Percentiles rank a stretch among this genome's conserved stretches.
Conservation (phyloP, 2,113 vertebrate genomes). For the Toxotes chatareus region DNA sequence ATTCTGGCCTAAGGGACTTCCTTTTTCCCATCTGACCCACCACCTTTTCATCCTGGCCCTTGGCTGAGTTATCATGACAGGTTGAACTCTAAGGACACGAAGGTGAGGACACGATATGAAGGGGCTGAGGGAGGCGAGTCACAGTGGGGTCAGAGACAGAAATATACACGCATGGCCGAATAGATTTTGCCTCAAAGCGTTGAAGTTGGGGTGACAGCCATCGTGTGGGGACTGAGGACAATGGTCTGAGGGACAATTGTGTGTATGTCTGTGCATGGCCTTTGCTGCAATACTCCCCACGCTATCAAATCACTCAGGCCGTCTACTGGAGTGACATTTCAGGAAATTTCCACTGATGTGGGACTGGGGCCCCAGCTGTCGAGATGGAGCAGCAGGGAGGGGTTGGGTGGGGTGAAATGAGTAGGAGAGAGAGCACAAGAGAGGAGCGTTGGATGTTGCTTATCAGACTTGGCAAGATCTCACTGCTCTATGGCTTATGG, state of each 20-base stretch:
- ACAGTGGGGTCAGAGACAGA: slow-evolving; percentile 42
- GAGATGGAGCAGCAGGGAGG: slow-evolving; percentile 46
- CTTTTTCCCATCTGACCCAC: slow-evolving; percentile 57
- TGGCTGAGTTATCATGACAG: slow-evolving; percentile 70
- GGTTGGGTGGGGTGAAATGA: slow-evolving; percentile 46
- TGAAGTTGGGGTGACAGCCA: slow-evolving; percentile 64
- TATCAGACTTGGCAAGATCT: slow-evolving; percentile 74
- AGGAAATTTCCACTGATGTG: slow-evolving; percentile 78
- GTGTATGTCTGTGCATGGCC: slow-evolving; percentile 35
- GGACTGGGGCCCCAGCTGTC: slow-evolving; percentile 73
- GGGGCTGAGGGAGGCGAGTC: slow-evolving; percentile 31
- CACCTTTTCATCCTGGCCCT: slow-evolving; percentile 72
- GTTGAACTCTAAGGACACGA: slow-evolving; percentile 57
- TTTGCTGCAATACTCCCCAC: slow-evolving; percentile 52
- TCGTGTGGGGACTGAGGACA: slow-evolving; percentile 55
- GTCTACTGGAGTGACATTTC: slow-evolving; percentile 75
- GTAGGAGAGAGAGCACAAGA: slow-evolving; percentile 16
- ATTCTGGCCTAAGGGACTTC: background rate
- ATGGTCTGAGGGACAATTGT: slow-evolving; percentile 47
- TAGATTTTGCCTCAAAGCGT: slow-evolving; percentile 52
- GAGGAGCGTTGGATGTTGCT: slow-evolving; percentile 56
- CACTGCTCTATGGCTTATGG: slow-evolving; percentile 57
- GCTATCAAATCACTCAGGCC: slow-evolving; percentile 54
- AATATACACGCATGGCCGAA: slow-evolving; percentile 50
- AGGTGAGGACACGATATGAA: slow-evolving; percentile 55